Conservation (phyloP, 2,797 vertebrate genomes). For the Parauchenoglanis ngamensis region DNA sequence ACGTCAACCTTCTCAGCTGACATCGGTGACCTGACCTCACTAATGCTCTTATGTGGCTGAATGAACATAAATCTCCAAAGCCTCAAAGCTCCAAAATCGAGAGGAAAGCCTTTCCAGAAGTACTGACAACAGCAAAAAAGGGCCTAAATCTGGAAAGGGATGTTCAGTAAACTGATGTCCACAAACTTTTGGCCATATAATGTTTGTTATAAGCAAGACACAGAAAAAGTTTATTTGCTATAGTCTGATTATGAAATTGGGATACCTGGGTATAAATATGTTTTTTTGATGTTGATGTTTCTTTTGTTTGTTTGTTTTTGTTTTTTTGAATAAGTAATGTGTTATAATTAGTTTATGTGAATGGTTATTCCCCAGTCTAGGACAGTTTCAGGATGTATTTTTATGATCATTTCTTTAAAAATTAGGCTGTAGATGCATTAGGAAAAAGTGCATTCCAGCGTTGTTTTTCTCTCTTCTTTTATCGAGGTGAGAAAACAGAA, state of each 20-base stretch:
- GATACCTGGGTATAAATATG: not conserved
- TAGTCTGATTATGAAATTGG: not conserved
- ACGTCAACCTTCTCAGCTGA: not conserved
- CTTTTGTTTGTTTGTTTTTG: no score
- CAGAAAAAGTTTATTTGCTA: not conserved
- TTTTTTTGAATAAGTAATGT: not conserved
- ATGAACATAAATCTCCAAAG: not conserved
- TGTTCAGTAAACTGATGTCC: not conserved
- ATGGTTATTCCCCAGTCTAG: not conserved
- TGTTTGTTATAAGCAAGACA: not conserved
- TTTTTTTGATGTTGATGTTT: not conserved
- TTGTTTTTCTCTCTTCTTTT: constrained; percentile 35
- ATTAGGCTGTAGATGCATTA: constrained; percentile 19
- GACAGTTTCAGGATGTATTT: not conserved
- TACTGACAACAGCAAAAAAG: not conserved
- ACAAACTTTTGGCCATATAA: not conserved
- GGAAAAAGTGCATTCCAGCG: not conserved
- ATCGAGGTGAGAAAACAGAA: constrained; percentile 41
- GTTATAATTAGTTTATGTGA: not conserved
- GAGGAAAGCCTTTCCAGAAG: not conserved
- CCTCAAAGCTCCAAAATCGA: not conserved
- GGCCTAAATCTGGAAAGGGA: not conserved
- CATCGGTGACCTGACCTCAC: not conserved
- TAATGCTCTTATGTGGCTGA: not conserved
- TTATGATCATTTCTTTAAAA: not conserved